These are phyloP conservation scores for Tetraneura akinire DNA, from an alignment of 1,140 invertebrate genomes.

Conservation along the genomic window DNA sequence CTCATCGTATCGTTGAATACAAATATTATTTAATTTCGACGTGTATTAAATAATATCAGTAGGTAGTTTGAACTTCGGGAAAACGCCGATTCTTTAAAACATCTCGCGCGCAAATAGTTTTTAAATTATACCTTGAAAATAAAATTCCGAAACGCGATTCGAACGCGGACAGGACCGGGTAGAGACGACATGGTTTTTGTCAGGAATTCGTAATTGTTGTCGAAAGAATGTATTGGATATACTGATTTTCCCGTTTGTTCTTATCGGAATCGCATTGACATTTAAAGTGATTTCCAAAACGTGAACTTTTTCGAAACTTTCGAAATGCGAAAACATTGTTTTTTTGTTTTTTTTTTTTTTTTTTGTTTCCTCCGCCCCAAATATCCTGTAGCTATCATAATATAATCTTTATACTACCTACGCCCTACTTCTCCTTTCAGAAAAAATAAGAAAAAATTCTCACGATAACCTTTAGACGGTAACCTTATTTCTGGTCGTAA, in stretches of 20 bases:
- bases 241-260: slow-evolving; percentile 20
- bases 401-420: no score
- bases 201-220: slow-evolving; percentile 54
- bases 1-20: no score
- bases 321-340: background rate
- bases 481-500: no score
- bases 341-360: no score
- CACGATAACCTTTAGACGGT: no score
- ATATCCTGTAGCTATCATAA: background rate
- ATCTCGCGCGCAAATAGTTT: background rate
- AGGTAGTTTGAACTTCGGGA: background rate
- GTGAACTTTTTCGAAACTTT: slow-evolving; percentile 13
- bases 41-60: no score
- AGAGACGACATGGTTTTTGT: slow-evolving; percentile 56
- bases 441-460: no score
- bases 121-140: slow-evolving; percentile 31
- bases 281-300: slow-evolving; percentile 42
- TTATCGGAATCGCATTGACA: slow-evolving; percentile 44
- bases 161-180: background rate
- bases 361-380: background rate
- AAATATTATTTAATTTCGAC: no score
- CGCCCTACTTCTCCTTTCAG: no score
- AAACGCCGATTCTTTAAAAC: background rate
- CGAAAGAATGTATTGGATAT: slow-evolving; percentile 32
- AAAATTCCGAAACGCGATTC: background rate